These are phyloP conservation scores for Pipa parva DNA, from an alignment of 2,113 vertebrate species.

Conservation along the genomic window DNA sequence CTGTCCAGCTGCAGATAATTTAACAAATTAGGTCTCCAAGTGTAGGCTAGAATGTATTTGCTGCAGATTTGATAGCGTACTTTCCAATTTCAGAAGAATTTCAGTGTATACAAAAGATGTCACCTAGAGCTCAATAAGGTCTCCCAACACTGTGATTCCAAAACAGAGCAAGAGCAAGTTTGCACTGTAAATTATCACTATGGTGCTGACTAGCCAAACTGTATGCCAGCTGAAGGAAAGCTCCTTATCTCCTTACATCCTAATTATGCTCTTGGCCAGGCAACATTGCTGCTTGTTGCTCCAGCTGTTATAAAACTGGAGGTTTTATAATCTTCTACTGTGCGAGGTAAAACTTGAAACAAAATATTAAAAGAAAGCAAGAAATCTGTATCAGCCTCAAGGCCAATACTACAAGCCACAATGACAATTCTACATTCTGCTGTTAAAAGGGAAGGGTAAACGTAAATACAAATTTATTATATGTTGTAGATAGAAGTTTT, in stretches of 20 bases:
- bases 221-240: not conserved
- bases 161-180: slow-evolving; percentile 2
- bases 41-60: not conserved
- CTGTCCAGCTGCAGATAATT: slow-evolving; percentile 36
- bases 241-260: not conserved
- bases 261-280: too few species aligned
- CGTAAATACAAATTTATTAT: too few species aligned
- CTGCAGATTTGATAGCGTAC: not conserved
- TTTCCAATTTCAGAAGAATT: not conserved
- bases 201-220: not conserved
- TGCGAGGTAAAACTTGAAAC: too few species aligned
- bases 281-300: too few species aligned
- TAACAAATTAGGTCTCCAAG: slow-evolving; percentile 15
- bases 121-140: not conserved
- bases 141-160: not conserved
- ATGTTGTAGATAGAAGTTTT: too few species aligned
- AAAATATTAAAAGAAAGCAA: too few species aligned
- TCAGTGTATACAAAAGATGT: not conserved
- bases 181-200: not conserved
- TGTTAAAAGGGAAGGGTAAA: too few species aligned
- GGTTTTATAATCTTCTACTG: too few species aligned
- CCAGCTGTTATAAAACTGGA: too few species aligned
- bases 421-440: too few species aligned
- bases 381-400: too few species aligned
- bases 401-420: too few species aligned